phyloP scores from a whole-genome alignment of 1,140 invertebrate species.

The Acromyrmex echinatior region DNA sequence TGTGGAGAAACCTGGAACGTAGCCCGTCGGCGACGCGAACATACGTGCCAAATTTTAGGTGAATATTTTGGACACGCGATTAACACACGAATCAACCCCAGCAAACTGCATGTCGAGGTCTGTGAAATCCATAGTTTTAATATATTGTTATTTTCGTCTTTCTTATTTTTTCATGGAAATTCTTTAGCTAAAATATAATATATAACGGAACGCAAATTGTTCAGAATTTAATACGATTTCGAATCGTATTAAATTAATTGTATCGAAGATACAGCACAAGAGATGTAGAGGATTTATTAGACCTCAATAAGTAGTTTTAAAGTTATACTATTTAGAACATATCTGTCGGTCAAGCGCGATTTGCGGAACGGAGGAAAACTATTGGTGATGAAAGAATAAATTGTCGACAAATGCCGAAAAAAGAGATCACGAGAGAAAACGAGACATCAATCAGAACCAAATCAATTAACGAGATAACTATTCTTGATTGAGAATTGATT shows the following conservation, averaged over 20 bases:
- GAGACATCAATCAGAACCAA: conserved; percentile 7
- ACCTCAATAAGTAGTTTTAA: conserved; percentile 17
- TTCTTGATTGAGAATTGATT: conserved; percentile 20
- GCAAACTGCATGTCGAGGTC: conserved; percentile 39
- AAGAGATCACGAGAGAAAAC: neutral
- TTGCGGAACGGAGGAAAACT: conserved; percentile 35
- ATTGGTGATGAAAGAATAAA: conserved; percentile 22
- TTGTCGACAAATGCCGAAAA: neutral
- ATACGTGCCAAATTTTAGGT: conserved; percentile 71
- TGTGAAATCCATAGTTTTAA: neutral
- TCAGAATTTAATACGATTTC: neutral
- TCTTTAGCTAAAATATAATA: conserved; percentile 18
- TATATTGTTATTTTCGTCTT: conserved; percentile 5
- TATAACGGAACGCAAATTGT: neutral
- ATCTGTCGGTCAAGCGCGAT: conserved; percentile 40
- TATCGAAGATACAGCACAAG: neutral
- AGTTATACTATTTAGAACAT: conserved; percentile 34
- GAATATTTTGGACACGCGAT: conserved; percentile 12
- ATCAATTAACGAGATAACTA: neutral
- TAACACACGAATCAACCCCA: conserved; percentile 16
- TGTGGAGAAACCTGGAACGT: neutral
- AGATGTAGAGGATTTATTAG: neutral
- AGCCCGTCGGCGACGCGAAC: neutral
- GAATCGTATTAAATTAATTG: conserved; percentile 4
- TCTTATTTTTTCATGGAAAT: conserved; percentile 1